These are phyloP conservation scores for Urophycis tenuis DNA, from an alignment of 2,797 vertebrate genomes.

Conservation along the genomic window DNA sequence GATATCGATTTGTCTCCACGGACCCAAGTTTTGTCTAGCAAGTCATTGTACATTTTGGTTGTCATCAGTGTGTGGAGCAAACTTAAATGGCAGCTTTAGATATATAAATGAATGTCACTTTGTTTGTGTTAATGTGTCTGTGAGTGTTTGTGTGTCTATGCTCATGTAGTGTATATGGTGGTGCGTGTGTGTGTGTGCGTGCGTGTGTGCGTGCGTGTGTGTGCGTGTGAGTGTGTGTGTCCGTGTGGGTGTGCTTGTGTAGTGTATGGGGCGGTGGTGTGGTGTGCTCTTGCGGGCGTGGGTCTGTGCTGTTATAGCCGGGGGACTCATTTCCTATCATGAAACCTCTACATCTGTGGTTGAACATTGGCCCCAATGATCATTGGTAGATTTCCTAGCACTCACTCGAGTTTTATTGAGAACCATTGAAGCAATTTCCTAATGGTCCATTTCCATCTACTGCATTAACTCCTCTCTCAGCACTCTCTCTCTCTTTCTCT, in stretches of 20 bases:
- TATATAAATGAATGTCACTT: neutral
- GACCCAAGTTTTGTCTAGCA: neutral
- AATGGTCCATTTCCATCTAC: constrained; percentile 39
- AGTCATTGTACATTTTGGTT: neutral
- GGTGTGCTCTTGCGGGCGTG: no score
- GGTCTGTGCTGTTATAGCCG: neutral
- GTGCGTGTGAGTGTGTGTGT: neutral
- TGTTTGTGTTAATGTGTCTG: neutral
- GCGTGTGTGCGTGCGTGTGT: neutral
- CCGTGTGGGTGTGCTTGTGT: neutral
- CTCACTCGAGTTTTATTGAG: constrained; percentile 28
- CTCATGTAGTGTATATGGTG: no score
- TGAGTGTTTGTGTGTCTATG: neutral
- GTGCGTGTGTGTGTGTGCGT: no score
- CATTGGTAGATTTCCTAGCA: neutral
- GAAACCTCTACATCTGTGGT: neutral
- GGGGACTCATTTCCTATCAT: neutral
- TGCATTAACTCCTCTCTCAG: constrained; percentile 32
- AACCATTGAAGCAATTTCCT: constrained; percentile 41
- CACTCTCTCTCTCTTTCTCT: neutral
- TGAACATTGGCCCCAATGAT: neutral
- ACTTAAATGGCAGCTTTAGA: neutral
- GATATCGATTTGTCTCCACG: neutral
- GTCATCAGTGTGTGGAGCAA: neutral
- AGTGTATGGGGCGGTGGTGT: neutral